Conservation (phyloP, 2,888 invertebrate genomes). For the Nemotelus nigrinus region DNA sequence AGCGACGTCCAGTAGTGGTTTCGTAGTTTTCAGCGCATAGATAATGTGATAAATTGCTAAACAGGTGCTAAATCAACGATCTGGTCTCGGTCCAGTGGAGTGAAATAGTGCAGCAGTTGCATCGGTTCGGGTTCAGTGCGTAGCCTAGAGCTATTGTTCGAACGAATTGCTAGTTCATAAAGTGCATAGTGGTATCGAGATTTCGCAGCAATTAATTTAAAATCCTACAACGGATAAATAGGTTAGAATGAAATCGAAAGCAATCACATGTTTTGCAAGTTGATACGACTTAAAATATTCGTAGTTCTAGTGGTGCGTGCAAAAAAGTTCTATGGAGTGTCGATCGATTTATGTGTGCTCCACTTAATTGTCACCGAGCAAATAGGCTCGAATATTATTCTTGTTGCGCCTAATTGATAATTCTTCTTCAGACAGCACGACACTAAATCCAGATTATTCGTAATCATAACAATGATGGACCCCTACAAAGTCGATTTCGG, state of each 20-base stretch:
- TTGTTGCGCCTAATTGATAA: conserved; percentile 25
- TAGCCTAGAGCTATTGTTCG: neutral
- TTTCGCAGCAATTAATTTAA: neutral
- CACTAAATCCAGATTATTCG: neutral
- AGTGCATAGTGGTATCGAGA: conserved; percentile 26
- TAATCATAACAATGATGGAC: neutral
- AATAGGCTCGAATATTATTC: conserved; percentile 32
- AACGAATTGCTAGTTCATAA: neutral
- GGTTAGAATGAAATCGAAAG: conserved; percentile 35
- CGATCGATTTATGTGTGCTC: conserved; percentile 21
- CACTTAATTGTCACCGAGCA: conserved; percentile 5
- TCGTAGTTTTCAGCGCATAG: neutral
- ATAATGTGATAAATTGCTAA: neutral
- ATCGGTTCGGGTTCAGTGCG: conserved; percentile 13
- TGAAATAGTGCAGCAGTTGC: conserved; percentile 30
- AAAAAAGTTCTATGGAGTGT: conserved; percentile 3
- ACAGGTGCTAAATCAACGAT: conserved; percentile 15
- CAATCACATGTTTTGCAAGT: neutral
- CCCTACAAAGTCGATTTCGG: conserved; percentile 15
- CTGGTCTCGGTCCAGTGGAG: neutral
- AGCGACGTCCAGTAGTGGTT: neutral
- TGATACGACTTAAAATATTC: neutral
- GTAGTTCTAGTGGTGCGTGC: conserved; percentile 9
- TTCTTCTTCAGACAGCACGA: neutral
- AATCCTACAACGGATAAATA: neutral